Evolutionary conservation across 2,797 vertebrate genomes (phyloP), one percentile per base, ranked within the genome.

Genomic region (Lepilemur septentrionalis): DNA sequence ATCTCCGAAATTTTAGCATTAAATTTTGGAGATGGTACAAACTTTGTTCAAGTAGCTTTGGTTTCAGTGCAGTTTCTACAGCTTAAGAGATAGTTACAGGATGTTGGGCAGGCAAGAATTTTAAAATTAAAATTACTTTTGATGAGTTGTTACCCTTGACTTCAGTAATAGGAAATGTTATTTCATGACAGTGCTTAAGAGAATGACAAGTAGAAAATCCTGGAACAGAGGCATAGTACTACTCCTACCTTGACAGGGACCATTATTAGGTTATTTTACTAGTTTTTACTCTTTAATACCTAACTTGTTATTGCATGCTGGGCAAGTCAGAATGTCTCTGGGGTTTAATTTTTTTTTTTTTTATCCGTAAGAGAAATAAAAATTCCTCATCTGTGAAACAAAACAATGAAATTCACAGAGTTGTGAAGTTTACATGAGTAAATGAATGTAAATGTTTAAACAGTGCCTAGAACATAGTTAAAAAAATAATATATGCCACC

Each of bases 121-220:
- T 96, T 93, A 32, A 85, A 69, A 69, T 72, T 41, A 52, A 90
- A 93, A 80, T 92, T 20, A 78, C 59, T 82, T 93, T 87, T 76
- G 55, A 95, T 41, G 48, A 78, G 15, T 52, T 73, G 5, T 43
- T 61, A 67, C 17, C 6, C 14, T 35, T 76, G 43, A 92, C 28
- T 23, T 93, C 13, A 61, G 46, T 35, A 73, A 32, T 52, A 75
- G 10, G 46, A 81, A 93, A 46, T 32, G 0, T 17, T 41, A 13
- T 48, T 95, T 85, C 46, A 57, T 59, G 59, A 48, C 8, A 5
- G 63, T 96, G 30, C 32, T 83, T 9, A 41, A 87, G 65, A 85
- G 20, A 72, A 61, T 73, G 14, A 23, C 67, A 72, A 91, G 32
- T 30, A 59, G n/a, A 85, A 88, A 78, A 84, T 70, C 18, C n/a